Base-by-base conservation (phyloP, 2,797 vertebrate genomes). In the Threskiornis aethiopicus region DNA sequence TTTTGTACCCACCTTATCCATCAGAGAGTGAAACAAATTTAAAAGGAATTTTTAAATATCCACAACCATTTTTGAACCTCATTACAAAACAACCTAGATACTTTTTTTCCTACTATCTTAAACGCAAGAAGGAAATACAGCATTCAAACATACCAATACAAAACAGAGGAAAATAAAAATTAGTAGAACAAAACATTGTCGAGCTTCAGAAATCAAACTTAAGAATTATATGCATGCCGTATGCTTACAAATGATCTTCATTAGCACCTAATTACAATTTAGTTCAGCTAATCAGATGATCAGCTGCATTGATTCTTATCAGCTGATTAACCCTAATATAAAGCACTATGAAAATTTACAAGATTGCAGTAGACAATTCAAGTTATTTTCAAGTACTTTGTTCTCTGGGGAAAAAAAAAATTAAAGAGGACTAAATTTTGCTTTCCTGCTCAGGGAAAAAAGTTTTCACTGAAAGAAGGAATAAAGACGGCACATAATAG, bases 191-290 rank as follows among this genome's bases (percentile, higher is more conserved):
- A 52, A 95, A 89, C 35, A 39, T 16, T 58, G 33, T 28, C 64
- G 72, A 93, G 62, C 12, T 82, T 90, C 73, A 81, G 41, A 96
- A 92, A 83, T 69, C 61, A 81, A 93, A 96, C 46, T 86, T 90
- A 66, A 73, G 72, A 96, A 96, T 87, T 88, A 72, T 44, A 70
- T 71, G 79, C 69, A 84, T 77, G 87, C 71, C 5, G 11, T 77
- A 90, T 90, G 85, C 96, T 94, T 93, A 96, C 69, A 97, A 96
- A 96, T 92, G 2, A 88, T 96, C 82, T 96, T 96, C 92, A 97
- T 96, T 95, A 94, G 76, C 76, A 94, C 51, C 69, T 95, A 97
- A 97, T 97, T 96, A 90, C 83, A 95, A 59, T 95, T 95, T 95
- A 86, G 71, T 96, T 92, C 89, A 87, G 85, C 92, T 97, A 97